A percentile compares a stretch with the other conserved stretches of the same genome.
Evolutionary conservation across 2,797 vertebrate genomes (phyloP).

Genomic region (Diglossa cyanea): DNA sequence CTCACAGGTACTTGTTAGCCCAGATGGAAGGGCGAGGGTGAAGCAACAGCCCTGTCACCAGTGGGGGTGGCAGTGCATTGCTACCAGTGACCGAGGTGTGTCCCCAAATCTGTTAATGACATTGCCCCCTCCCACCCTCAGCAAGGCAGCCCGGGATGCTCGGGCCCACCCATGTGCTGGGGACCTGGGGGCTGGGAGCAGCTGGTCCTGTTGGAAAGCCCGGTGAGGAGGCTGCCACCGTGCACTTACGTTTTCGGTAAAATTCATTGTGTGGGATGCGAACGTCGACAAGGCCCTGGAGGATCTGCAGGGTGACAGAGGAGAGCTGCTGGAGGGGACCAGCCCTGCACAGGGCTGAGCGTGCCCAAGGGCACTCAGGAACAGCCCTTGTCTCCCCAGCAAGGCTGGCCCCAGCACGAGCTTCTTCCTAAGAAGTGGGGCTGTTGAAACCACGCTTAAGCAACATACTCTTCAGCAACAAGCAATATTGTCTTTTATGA

Average conservation of each 20-base stretch:
- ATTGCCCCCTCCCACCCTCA: neutral
- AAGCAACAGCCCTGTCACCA: fast-evolving
- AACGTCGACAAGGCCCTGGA: slow-evolving; percentile 93
- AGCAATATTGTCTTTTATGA: neutral
- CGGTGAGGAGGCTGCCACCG: neutral
- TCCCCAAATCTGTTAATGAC: neutral
- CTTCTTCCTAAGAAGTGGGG: neutral
- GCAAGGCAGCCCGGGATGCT: neutral
- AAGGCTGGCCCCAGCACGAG: fast-evolving
- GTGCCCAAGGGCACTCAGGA: fast-evolving
- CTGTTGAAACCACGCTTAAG: neutral
- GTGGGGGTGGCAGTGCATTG: neutral
- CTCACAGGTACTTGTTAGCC: neutral
- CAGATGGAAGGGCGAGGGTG: neutral
- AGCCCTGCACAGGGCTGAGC: fast-evolving
- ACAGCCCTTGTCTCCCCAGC: fast-evolving
- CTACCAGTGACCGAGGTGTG: neutral
- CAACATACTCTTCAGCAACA: neutral
- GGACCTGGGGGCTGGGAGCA: fast-evolving
- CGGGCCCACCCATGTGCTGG: neutral
- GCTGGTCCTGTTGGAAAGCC: neutral
- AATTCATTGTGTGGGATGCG: slow-evolving; percentile 93
- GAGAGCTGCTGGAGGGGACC: neutral
- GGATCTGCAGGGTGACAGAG: slow-evolving; percentile 79
- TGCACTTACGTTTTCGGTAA: slow-evolving; percentile 86